Conservation (phyloP, 2,797 vertebrate species). For the Catharus ustulatus region DNA sequence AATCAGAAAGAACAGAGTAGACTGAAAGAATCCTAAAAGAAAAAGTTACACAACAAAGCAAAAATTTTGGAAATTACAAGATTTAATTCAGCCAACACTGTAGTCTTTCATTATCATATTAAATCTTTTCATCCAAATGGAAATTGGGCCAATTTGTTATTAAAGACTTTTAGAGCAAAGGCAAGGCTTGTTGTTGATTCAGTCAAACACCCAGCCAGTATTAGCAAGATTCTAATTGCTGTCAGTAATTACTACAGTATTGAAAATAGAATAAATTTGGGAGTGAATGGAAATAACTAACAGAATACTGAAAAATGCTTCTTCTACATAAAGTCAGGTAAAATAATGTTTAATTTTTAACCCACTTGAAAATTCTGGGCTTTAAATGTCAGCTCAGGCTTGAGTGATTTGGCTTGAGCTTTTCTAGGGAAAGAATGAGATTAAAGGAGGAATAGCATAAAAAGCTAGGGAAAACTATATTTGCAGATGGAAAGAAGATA, state of each 20-base stretch:
- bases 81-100: not conserved
- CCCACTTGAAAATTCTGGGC: not conserved
- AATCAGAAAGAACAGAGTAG: not conserved
- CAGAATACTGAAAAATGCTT: not conserved
- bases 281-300: not conserved
- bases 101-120: not conserved
- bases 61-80: not conserved
- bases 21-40: not conserved
- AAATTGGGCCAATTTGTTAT: not conserved
- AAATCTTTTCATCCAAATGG: not conserved
- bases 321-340: not conserved
- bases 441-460: not conserved
- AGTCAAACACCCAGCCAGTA: not conserved
- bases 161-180: not conserved
- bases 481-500: not conserved
- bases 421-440: not conserved
- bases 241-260: not conserved
- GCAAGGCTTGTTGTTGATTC: not conserved
- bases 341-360: constrained; percentile 15
- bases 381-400: not conserved
- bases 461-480: not conserved
- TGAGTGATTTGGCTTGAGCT: not conserved
- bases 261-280: not conserved
- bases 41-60: not conserved
- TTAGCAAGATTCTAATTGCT: not conserved